Base-by-base conservation (phyloP, 2,113 vertebrate genomes). In the Gnathonemus echidnorhynchus region DNA sequence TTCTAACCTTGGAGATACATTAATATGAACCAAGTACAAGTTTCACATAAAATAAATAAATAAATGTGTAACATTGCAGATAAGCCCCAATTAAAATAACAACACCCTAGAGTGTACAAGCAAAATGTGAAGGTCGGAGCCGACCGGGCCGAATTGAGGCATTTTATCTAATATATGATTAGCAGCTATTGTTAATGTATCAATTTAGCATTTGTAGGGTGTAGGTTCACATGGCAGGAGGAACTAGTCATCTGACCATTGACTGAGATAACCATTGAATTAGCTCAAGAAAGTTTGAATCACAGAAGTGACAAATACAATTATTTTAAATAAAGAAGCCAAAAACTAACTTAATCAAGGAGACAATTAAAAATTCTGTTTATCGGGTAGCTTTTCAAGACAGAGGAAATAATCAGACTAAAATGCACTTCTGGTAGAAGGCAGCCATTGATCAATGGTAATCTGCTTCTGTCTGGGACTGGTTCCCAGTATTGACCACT, bases 331-430 rank as follows among this genome's bases (percentile, higher is more conserved):
- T 48, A 45, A 46, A 35, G 86, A 53, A 53, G 50, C 49, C 86
- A 39, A 35, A 53, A 39, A 87, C 11, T 17, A 56, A 46, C 39
- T 46, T n/a, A 85, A 85, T 42, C n/a, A 83, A 83, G 19, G 31
- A 83, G 42, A 83, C 13, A 83, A 45, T 24, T 56, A 52, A 50
- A 31, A 53, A 17, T 49, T 35, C 49, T 53, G 50, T 27, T 53
- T 39, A 53, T 35, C 27, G 24, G 11, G 21, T 48, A 85, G 83
- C 42, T 42, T 84, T 84, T 45, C 45, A n/a, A 85, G 39, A 39
- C 86, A 35, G 86, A 39, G 50, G 49, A 87, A 87, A 53, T 53
- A 53, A 87, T 87, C 86, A 87, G 86, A 39, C n/a, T 87, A 87
- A 87, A 87, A 53, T 35, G 31, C 86, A 56, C 50, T 52, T 56